These are phyloP conservation scores for Caloenas nicobarica DNA, from an alignment of 2,113 vertebrate genomes.

Conservation along the genomic window DNA sequence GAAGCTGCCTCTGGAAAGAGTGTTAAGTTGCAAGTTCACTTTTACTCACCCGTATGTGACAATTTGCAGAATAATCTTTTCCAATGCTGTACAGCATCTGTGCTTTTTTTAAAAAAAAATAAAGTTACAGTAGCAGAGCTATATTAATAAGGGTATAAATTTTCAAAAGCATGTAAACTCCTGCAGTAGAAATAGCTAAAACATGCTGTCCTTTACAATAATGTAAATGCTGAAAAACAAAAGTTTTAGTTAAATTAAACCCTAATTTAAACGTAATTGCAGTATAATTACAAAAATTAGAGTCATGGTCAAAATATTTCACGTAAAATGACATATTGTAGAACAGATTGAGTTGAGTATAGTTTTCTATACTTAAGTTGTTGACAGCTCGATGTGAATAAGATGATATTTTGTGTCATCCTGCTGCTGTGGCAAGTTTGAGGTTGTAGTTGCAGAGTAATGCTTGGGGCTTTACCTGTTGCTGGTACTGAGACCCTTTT, in stretches of 20 bases:
- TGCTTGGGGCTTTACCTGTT: background rate
- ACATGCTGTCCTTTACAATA: background rate
- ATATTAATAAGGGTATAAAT: background rate
- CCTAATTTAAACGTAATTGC: background rate
- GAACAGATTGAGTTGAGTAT: background rate
- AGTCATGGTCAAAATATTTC: background rate
- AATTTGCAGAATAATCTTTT: background rate
- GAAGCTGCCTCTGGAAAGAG: background rate
- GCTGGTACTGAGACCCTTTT: background rate
- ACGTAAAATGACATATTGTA: background rate
- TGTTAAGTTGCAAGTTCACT: background rate
- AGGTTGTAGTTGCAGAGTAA: background rate
- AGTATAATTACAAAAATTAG: background rate
- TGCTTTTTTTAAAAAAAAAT: background rate
- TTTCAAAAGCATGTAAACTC: background rate
- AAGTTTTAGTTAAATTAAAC: background rate
- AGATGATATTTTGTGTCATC: background rate
- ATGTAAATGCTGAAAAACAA: background rate
- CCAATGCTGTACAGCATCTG: background rate
- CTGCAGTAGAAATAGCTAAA: background rate
- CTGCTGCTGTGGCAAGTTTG: background rate
- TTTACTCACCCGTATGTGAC: background rate
- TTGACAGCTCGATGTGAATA: background rate
- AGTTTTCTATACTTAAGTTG: background rate
- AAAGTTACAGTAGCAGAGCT: background rate